Evolutionary conservation across 2,113 vertebrate species (phyloP), one percentile per base, ranked within the genome.

Genomic region (Phrynosoma blainvillii): DNA sequence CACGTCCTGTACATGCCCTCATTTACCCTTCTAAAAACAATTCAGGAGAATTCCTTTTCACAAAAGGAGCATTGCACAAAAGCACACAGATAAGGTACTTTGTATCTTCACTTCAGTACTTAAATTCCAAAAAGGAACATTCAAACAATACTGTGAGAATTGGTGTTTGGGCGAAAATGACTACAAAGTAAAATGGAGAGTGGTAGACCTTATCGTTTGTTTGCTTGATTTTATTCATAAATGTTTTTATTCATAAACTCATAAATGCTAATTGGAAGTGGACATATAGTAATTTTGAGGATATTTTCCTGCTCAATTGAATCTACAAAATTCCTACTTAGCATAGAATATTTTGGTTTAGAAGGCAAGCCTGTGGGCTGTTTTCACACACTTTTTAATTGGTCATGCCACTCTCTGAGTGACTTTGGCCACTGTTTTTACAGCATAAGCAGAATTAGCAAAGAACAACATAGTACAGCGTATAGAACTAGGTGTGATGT

Each of bases 311-410:
- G 74, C 87, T 86, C 84, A 79, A 30, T 13, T 65, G 71, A 52
- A 71, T 82, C 88, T 62, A 91, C 6, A 54, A 86, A n/a, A 70
- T 65, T 92, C 6, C 52, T 80, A 8, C n/a, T 84, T 88, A 86
- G 65, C 32, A 82, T 68, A 86, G 87, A 36, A 74, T 59, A 18
- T 20, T 25, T 10, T 78, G 10, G 42, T 70, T 73, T 79, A 68
- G 18, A 86, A 27, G 79, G 56, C 42, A 25, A 79, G 66, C 7
- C 16, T 12, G 32, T 75, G n/a, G 20, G 30, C 11, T 89, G 77
- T 54, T 71, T 82, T 16, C 59, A n/a, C 73, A 77, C 68, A 21
- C 79, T 56, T 56, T 79, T 80, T 54, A 56, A 87, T 56, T 23
- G 21, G 5, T 40, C 25, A 32, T 40, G 90, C 59, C 80, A 11